Conservation (phyloP, 1,140 invertebrate genomes). For the Orius insidiosus region DNA sequence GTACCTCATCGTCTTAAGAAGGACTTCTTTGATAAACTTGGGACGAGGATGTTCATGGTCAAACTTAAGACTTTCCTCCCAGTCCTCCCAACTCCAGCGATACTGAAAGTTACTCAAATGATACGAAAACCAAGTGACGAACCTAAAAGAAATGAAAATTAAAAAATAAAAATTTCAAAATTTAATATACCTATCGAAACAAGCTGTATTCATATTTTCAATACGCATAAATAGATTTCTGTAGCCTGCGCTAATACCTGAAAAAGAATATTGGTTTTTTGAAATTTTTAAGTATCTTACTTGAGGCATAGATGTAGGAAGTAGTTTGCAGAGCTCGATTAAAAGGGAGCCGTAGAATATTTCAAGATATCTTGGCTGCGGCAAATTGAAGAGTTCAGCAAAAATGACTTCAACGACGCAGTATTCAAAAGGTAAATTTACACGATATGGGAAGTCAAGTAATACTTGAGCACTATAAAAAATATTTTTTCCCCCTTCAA, state of each 20-base stretch:
- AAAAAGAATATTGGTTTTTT: conserved; percentile 17
- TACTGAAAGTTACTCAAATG: conserved; percentile 99
- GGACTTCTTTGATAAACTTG: conserved; percentile 88
- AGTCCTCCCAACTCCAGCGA: conserved; percentile 96
- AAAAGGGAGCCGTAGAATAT: conserved; percentile 90
- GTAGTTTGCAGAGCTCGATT: conserved; percentile 93
- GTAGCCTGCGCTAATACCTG: conserved; percentile 85
- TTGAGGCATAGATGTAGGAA: conserved; percentile 92
- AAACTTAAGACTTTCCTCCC: conserved; percentile 67
- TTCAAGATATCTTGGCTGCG: conserved; percentile 71
- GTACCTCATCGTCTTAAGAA: conserved; percentile 76
- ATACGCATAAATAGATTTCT: conserved; percentile 86
- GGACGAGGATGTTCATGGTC: conserved; percentile 82
- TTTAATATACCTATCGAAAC: conserved; percentile 82
- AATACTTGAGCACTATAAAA: conserved; percentile 61
- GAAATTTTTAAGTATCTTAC: conserved; percentile 32
- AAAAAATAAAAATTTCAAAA: not conserved
- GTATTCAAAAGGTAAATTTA: conserved; percentile 92
- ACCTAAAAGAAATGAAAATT: conserved; percentile 30
- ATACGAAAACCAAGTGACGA: conserved; percentile 95
- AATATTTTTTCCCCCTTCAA: not conserved
- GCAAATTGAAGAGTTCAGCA: conserved; percentile 84
- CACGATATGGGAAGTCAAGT: conserved; percentile 81
- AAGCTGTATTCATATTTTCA: conserved; percentile 91
- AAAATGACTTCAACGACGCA: conserved; percentile 97